Conservation (phyloP, 2,888 invertebrate genomes). For the Spilarctia lutea region DNA sequence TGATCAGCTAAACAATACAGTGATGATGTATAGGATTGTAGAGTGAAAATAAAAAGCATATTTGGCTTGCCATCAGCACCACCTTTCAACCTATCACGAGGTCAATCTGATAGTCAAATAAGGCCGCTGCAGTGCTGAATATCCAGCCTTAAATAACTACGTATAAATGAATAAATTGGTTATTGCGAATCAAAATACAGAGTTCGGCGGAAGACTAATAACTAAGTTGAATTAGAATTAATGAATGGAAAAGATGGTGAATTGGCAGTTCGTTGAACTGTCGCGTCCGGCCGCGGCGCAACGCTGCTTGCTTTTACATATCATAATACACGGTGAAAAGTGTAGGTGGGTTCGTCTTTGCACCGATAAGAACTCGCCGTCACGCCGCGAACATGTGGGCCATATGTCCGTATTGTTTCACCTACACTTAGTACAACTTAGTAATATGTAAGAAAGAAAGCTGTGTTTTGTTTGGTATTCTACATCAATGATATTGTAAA, state of each 20-base stretch:
- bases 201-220: slow-evolving; percentile 29
- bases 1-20: too few relatives aligned
- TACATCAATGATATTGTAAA: too few relatives aligned
- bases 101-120: not conserved
- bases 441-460: not conserved
- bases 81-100: too few relatives aligned
- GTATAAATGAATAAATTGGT: not conserved
- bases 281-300: slow-evolving; percentile 41
- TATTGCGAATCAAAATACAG: slow-evolving; percentile 1
- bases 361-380: slow-evolving; percentile 64
- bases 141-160: not conserved
- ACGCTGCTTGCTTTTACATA: slow-evolving; percentile 17
- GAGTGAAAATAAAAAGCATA: not conserved
- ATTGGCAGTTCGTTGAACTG: slow-evolving; percentile 59
- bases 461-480: not conserved
- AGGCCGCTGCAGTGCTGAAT: not conserved
- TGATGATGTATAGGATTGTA: not conserved
- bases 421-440: slow-evolving; percentile 15
- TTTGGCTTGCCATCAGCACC: not conserved
- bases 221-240: slow-evolving; percentile 42
- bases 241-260: slow-evolving; percentile 42
- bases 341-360: slow-evolving; percentile 56
- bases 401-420: slow-evolving; percentile 60
- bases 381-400: slow-evolving; percentile 72
- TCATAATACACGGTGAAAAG: slow-evolving; percentile 39